Evolutionary conservation across 30 jellyfish, hydroid and myxozoan species (phyloP).

Genomic region (Pseudorhiza aurosa): DNA sequence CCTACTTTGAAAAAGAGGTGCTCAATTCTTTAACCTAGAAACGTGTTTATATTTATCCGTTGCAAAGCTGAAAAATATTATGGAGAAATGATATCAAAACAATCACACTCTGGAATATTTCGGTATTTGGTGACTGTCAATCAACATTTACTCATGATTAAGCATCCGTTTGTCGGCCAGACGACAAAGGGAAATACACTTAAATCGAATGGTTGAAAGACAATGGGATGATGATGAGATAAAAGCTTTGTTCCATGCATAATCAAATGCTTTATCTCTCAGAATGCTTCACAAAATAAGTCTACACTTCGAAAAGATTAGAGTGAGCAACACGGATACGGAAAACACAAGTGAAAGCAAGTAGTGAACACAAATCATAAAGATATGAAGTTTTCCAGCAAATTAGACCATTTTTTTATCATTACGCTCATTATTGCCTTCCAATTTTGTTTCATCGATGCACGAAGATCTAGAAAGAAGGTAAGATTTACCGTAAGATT

Average conservation of each 20-base stretch:
- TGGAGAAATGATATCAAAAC: not conserved
- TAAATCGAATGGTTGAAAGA: constrained; percentile 4
- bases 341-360: not conserved
- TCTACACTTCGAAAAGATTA: not conserved
- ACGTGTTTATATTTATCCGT: not conserved
- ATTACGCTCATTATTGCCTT: not conserved
- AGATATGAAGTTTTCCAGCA: not conserved
- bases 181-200: not conserved
- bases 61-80: not conserved
- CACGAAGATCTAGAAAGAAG: constrained; percentile 1
- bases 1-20: not conserved
- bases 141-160: not conserved
- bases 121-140: not conserved
- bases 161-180: not conserved
- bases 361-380: not conserved
- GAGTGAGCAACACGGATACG: constrained; percentile 1
- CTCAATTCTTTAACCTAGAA: not conserved
- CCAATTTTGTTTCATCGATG: not conserved
- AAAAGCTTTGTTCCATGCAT: constrained; percentile 4
- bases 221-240: constrained; percentile 12
- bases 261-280: constrained; percentile 34
- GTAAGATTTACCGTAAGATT: too few relatives aligned
- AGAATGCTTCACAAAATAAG: constrained; percentile 7
- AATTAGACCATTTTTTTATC: not conserved
- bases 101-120: not conserved